A percentile compares a stretch with the other conserved stretches of the same genome.
phyloP scores from a whole-genome alignment of 2,797 vertebrate genomes.

The Leptodactylus fallax region DNA sequence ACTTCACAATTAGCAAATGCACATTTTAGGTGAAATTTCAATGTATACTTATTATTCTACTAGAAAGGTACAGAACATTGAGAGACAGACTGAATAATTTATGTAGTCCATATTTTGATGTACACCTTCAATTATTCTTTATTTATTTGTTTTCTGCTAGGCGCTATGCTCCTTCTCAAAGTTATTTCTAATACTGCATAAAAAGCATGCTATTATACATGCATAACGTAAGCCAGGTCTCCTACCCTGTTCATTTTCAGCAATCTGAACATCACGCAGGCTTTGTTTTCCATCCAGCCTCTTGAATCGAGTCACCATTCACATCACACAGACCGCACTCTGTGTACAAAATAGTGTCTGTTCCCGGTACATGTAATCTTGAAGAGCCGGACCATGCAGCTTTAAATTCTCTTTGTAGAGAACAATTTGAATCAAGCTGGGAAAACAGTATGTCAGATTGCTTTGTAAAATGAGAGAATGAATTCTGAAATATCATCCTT shows the following conservation, averaged over 20 bases:
- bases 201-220: neutral
- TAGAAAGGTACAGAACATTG: neutral
- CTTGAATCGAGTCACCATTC: constrained; percentile 50
- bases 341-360: constrained; percentile 50
- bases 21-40: neutral
- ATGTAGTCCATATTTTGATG: neutral
- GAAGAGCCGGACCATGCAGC: constrained; percentile 53
- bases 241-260: constrained; percentile 29
- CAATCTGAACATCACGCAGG: constrained; percentile 34
- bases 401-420: constrained; percentile 57
- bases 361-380: constrained; percentile 45
- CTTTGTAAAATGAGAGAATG: constrained; percentile 58
- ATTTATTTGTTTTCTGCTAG: neutral
- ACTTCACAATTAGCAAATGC: neutral
- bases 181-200: neutral
- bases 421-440: constrained; percentile 64
- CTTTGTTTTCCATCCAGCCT: constrained; percentile 28
- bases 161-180: neutral
- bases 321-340: constrained; percentile 38
- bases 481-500: constrained; percentile 56
- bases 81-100: neutral
- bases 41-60: neutral
- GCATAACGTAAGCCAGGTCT: neutral
- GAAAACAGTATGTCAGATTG: constrained; percentile 61
- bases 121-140: constrained; percentile 13